phyloP scores from a whole-genome alignment of 2,888 invertebrate species.

The Pollenia angustigena region DNA sequence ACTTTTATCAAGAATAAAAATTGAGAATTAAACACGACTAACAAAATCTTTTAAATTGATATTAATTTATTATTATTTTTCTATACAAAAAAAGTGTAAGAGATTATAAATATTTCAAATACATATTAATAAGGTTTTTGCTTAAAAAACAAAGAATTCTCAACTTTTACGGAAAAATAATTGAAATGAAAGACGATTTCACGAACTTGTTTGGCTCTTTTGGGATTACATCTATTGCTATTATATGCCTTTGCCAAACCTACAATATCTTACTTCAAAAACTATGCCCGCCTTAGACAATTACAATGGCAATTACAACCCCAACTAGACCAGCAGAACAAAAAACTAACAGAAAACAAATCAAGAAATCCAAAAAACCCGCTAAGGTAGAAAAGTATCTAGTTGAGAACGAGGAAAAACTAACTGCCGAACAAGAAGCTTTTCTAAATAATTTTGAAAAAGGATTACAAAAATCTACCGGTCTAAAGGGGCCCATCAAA shows the following conservation, averaged over 20 bases:
- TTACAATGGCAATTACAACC: constrained; percentile 88
- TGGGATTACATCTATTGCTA: constrained; percentile 89
- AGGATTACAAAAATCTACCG: constrained; percentile 84
- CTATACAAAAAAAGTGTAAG: too few species aligned
- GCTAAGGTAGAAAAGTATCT: constrained; percentile 79
- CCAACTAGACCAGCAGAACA: constrained; percentile 87
- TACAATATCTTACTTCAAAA: constrained; percentile 89
- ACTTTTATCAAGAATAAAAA: too few species aligned
- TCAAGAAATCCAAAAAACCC: constrained; percentile 76
- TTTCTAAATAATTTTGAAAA: constrained; percentile 87
- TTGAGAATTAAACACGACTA: too few species aligned
- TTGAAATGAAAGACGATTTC: too few species aligned
- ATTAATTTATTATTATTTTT: too few species aligned
- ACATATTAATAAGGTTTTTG: too few species aligned
- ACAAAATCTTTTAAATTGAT: too few species aligned
- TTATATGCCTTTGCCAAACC: constrained; percentile 89
- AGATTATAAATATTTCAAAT: too few species aligned
- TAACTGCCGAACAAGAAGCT: constrained; percentile 86
- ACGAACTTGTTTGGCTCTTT: too few species aligned
- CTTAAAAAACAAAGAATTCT: too few species aligned
- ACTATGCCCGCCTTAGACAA: constrained; percentile 88
- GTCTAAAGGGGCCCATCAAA: constrained; percentile 71
- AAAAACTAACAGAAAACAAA: constrained; percentile 77
- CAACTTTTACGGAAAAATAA: too few species aligned
- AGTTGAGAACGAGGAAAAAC: constrained; percentile 77